Conservation (phyloP, 1,140 invertebrate species). For the Drosophila arizonae region DNA sequence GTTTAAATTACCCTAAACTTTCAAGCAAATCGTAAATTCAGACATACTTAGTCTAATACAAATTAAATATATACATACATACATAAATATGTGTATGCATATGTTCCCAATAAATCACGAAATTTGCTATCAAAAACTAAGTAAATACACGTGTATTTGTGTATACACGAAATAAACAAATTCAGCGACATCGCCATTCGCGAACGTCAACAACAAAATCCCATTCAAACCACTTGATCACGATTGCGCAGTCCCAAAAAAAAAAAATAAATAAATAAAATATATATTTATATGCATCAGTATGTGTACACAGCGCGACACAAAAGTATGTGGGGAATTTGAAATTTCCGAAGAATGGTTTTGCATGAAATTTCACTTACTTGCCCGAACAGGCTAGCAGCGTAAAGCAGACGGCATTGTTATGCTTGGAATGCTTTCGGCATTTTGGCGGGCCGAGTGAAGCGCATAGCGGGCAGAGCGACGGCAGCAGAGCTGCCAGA, state of each 20-base stretch:
- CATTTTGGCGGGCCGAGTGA: constrained; percentile 48
- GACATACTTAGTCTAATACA: too few relatives aligned
- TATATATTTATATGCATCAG: background rate
- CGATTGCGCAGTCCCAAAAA: constrained; percentile 29
- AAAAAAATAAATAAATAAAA: constrained; percentile 9
- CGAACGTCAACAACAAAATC: constrained; percentile 2
- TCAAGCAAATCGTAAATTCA: too few relatives aligned
- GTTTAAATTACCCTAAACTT: too few relatives aligned
- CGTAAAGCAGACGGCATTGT: constrained; percentile 67
- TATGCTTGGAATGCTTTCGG: constrained; percentile 69
- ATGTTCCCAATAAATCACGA: too few relatives aligned
- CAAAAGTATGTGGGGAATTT: constrained; percentile 77
- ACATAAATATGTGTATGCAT: too few relatives aligned
- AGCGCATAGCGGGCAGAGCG: constrained; percentile 6
- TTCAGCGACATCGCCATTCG: background rate
- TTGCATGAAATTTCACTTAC: constrained; percentile 82
- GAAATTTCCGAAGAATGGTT: constrained; percentile 79
- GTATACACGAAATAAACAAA: background rate
- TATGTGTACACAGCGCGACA: constrained; percentile 40
- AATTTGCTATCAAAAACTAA: background rate
- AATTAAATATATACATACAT: too few relatives aligned
- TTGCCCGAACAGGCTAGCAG: constrained; percentile 73
- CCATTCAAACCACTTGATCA: constrained; percentile 32
- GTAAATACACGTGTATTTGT: background rate
- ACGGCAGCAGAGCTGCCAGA: constrained; percentile 38